These are phyloP conservation scores for Centruroides sculpturatus DNA, from an alignment of 1,140 invertebrate species.

Conservation along the genomic window DNA sequence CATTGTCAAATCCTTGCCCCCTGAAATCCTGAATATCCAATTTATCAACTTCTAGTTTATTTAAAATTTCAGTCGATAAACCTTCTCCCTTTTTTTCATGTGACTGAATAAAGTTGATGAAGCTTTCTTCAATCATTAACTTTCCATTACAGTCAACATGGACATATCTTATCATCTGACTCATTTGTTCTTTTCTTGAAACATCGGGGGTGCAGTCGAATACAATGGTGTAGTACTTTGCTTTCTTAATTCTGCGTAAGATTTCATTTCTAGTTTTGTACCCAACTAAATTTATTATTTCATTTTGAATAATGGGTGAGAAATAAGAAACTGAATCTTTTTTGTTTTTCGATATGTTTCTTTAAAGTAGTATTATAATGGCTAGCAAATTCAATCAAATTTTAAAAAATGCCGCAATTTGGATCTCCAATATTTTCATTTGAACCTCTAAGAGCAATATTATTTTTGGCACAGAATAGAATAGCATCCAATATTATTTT, in stretches of 20 bases:
- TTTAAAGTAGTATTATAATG: slow-evolving; percentile 1
- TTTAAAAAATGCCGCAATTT: slow-evolving; percentile 1
- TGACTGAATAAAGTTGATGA: slow-evolving; percentile 6
- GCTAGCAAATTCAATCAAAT: slow-evolving; percentile 3
- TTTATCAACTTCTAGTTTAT: slow-evolving; percentile 2
- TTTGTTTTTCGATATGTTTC: background rate
- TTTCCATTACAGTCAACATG: slow-evolving; percentile 1
- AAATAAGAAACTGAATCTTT: slow-evolving; percentile 3
- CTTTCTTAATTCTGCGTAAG: background rate
- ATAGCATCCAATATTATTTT: too few relatives aligned
- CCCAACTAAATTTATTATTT: slow-evolving; percentile 10
- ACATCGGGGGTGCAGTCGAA: slow-evolving; percentile 7
- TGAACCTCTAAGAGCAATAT: slow-evolving; percentile 2
- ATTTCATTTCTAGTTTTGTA: slow-evolving; percentile 5
- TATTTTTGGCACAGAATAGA: slow-evolving; percentile 1
- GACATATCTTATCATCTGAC: slow-evolving; percentile 14
- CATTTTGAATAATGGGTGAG: slow-evolving; percentile 11
- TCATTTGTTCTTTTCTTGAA: slow-evolving; percentile 13
- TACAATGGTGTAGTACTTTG: slow-evolving; percentile 1
- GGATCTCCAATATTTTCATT: slow-evolving; percentile 2
- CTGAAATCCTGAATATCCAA: slow-evolving; percentile 2
- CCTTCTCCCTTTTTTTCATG: slow-evolving; percentile 5
- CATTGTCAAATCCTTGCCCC: slow-evolving; percentile 7
- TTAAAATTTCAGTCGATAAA: slow-evolving; percentile 4
- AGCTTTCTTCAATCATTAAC: slow-evolving; percentile 2